Percentiles rank a stretch among this genome's conserved stretches.
phyloP scores from a whole-genome alignment of 2,888 invertebrate species.

The Odontocolon sp. region DNA sequence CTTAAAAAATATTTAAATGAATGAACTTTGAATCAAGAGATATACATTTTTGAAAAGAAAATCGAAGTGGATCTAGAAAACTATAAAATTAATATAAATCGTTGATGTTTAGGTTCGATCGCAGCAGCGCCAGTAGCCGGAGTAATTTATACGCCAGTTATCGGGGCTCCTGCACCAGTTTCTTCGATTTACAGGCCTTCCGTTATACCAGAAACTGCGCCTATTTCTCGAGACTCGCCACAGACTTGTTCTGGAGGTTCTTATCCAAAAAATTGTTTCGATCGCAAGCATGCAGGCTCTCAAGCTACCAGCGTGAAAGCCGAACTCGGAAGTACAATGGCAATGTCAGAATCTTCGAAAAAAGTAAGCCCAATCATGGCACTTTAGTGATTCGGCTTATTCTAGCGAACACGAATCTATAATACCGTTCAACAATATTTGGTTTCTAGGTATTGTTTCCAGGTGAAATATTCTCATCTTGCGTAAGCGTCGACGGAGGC shows the following conservation, averaged over 20 bases:
- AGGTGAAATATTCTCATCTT: slow-evolving; percentile 69
- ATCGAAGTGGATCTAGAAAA: too few relatives aligned
- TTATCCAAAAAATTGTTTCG: slow-evolving; percentile 53
- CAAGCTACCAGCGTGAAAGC: slow-evolving; percentile 83
- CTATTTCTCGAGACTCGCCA: slow-evolving; percentile 53
- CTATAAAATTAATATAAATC: too few relatives aligned
- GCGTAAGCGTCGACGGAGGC: slow-evolving; percentile 71
- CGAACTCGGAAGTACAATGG: slow-evolving; percentile 83
- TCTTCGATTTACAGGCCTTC: slow-evolving; percentile 86
- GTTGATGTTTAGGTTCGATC: slow-evolving; percentile 83
- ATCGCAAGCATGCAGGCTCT: slow-evolving; percentile 80
- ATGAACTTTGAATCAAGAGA: too few relatives aligned
- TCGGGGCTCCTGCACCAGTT: slow-evolving; percentile 65
- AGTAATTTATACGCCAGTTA: slow-evolving; percentile 84
- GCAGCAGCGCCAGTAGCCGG: slow-evolving; percentile 81
- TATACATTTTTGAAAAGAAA: too few relatives aligned
- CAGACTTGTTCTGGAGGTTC: slow-evolving; percentile 24
- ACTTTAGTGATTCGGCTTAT: too few relatives aligned
- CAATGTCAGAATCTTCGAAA: slow-evolving; percentile 84
- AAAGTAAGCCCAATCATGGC: slow-evolving; percentile 77
- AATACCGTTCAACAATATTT: slow-evolving; percentile 2
- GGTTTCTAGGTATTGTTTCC: slow-evolving; percentile 70
- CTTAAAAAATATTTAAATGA: too few relatives aligned
- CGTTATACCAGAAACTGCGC: slow-evolving; percentile 75
- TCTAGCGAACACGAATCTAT: too few relatives aligned